Evolutionary conservation across 1,140 invertebrate species (phyloP), one percentile per base, ranked within the genome.

Genomic region (Drosophila pseudoobscura): DNA sequence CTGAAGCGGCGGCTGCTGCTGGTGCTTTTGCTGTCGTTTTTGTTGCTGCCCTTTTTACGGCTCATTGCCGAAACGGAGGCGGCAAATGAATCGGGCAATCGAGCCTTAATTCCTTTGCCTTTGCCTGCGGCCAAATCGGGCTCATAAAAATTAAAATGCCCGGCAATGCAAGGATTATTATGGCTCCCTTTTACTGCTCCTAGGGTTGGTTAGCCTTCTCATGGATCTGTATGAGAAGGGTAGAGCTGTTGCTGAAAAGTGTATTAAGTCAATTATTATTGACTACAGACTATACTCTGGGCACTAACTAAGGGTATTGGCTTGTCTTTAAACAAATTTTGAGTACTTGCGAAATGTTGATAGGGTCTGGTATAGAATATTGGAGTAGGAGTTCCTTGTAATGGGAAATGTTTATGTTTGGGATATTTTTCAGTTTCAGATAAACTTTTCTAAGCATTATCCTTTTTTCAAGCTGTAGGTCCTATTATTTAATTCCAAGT

Each of bases 121-220:
- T 49, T 35, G 58, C 74, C 72, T 52, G 51, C 46, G 79, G 71
- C 83, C 50, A 75, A 76, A 78, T 78, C 61, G 56, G 55, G 61
- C 51, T 73, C 79, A 74, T 88, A 83, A 88, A 88, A 83, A 88
- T 89, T 76, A 88, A 83, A 87, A 78, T 83, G 78, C 66, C 66
- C 44, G 62, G 58, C 75, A 78, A 77, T 74, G 82, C 50, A 66
- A 52, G 78, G 78, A 78, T 87, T 64, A 64, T 50, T 63, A 49
- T 22, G 41, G 52, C 55, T 55, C 66, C 52, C 20, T 54, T 60
- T 49, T 56, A 60, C 49, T 46, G 46, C 58, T 57, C 41, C 64
- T 17, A 39, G 70, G 70, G 59, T 55, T 45, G 54, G 68, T 31
- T 72, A 45, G 35, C 51, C 50, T 15, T 29, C 45, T 62, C 22